Evolutionary conservation across 2,113 vertebrate genomes (phyloP).

Genomic region (Sceloporus undulatus): DNA sequence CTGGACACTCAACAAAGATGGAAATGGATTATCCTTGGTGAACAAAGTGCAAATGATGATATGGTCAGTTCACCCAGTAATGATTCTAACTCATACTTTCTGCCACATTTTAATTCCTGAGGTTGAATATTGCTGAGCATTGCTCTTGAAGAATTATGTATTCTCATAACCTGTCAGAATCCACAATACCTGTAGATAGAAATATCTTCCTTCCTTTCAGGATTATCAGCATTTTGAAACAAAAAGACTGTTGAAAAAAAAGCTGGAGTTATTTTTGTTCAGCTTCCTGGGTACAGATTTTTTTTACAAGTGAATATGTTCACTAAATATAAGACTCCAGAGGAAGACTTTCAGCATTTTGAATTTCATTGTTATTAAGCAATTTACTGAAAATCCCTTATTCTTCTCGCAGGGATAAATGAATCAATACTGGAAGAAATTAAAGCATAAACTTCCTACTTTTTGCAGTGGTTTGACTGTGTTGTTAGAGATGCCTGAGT

Average conservation of each 20-base stretch:
- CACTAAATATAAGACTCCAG: neutral
- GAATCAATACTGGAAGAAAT: constrained; percentile 29
- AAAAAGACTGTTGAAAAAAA: neutral
- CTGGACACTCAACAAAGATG: neutral
- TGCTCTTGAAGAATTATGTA: neutral
- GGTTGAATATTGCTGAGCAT: constrained; percentile 2
- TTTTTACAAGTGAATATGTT: constrained; percentile 11
- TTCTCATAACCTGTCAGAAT: neutral
- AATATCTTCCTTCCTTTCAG: neutral
- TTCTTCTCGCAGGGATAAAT: constrained; percentile 6
- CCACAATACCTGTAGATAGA: neutral
- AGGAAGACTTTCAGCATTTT: neutral
- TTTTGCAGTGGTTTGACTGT: neutral
- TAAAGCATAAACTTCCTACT: constrained; percentile 5
- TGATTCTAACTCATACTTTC: neutral
- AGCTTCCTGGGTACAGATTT: neutral
- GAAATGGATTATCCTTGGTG: too few species aligned
- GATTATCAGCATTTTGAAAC: constrained; percentile 3
- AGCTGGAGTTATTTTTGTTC: neutral
- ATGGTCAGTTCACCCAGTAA: neutral
- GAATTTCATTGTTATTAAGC: constrained; percentile 16
- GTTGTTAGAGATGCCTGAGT: neutral
- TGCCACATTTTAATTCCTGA: neutral
- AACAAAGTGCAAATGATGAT: neutral
- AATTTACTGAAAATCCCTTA: constrained; percentile 21